phyloP scores from a whole-genome alignment of 2,888 invertebrate species.

The Tillus elongatus region DNA sequence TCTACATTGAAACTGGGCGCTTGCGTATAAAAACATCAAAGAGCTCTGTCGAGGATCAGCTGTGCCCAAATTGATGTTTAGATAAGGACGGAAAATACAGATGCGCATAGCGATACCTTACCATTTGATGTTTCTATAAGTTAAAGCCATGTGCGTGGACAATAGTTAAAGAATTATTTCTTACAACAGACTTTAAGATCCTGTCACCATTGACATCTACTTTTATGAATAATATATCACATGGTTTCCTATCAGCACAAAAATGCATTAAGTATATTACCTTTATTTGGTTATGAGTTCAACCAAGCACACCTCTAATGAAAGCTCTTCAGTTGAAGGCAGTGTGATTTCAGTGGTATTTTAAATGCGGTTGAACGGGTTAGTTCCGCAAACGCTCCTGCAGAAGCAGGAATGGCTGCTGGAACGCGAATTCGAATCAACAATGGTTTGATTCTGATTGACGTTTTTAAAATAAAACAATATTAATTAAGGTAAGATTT shows the following conservation, averaged over 20 bases:
- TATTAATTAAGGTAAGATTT: conserved; percentile 10
- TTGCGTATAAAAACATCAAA: conserved; percentile 25
- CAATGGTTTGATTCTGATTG: conserved; percentile 23
- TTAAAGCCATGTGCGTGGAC: too few species aligned
- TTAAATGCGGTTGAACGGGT: too few species aligned
- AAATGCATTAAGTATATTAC: too few species aligned
- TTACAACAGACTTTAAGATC: too few species aligned
- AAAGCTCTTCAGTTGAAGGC: conserved; percentile 11
- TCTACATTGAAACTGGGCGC: conserved; percentile 16
- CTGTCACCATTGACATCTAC: too few species aligned
- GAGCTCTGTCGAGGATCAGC: conserved; percentile 27
- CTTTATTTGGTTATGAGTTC: too few species aligned
- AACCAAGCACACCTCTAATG: conserved; percentile 14
- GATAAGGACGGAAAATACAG: conserved; percentile 33
- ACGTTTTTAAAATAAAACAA: conserved; percentile 22
- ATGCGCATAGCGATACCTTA: conserved; percentile 29
- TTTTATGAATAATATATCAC: too few species aligned
- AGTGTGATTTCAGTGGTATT: too few species aligned
- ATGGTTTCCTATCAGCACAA: too few species aligned
- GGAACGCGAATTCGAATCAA: conserved; percentile 20
- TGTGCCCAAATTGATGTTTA: conserved; percentile 37
- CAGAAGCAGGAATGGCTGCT: conserved; percentile 27
- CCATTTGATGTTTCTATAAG: too few species aligned
- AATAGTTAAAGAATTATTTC: too few species aligned
- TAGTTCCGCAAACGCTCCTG: conserved; percentile 21